Evolutionary conservation across 2,113 vertebrate genomes (phyloP).

Genomic region (Lepus americanus): DNA sequence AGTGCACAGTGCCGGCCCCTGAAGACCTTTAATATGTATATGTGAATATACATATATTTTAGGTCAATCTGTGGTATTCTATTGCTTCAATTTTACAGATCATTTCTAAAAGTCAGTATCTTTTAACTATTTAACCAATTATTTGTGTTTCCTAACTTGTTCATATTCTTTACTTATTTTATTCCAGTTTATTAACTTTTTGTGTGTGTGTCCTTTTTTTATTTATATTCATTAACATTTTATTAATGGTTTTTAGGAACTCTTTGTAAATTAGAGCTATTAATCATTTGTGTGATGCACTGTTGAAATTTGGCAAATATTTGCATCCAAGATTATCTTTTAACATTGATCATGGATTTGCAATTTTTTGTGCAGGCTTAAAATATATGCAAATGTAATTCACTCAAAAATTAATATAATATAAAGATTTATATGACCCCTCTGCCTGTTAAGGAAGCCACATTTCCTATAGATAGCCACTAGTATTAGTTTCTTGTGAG

Average conservation of each 20-base stretch:
- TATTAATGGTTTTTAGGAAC: constrained; percentile 24
- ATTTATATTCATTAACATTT: constrained; percentile 47
- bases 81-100: constrained; percentile 43
- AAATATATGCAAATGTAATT: constrained; percentile 25
- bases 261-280: not conserved
- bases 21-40: too few species aligned
- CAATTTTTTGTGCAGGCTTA: constrained; percentile 26
- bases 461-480: not conserved
- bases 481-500: constrained; percentile 41
- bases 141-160: constrained; percentile 18
- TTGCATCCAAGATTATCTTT: constrained; percentile 30
- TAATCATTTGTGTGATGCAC: constrained; percentile 13
- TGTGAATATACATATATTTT: not conserved
- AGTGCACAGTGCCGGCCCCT: too few species aligned
- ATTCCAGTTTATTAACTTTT: not conserved
- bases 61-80: not conserved
- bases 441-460: not conserved
- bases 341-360: constrained; percentile 17
- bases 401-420: constrained; percentile 29
- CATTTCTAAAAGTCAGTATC: constrained; percentile 5
- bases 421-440: not conserved
- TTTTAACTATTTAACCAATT: constrained; percentile 31
- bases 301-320: constrained; percentile 16
- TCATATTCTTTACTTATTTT: constrained; percentile 45
- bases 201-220: not conserved